phyloP scores from a whole-genome alignment of 2,113 vertebrate genomes.

The Microtus montanus region DNA sequence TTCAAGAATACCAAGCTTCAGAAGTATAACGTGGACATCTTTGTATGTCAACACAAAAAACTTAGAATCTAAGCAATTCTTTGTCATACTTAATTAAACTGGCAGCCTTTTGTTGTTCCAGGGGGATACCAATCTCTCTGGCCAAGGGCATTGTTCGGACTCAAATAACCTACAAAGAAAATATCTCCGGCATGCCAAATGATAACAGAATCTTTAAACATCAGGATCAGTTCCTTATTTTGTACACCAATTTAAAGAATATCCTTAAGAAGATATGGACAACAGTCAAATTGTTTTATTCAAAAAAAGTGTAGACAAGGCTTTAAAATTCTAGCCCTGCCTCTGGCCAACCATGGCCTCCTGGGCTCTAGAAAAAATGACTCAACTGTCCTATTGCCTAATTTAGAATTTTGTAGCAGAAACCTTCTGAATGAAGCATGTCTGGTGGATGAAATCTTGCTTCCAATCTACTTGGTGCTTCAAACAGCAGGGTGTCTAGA shows the following conservation, averaged over 20 bases:
- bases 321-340: conserved; percentile 4
- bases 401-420: conserved; percentile 22
- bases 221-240: neutral
- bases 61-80: neutral
- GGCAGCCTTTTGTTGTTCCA: neutral
- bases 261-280: neutral
- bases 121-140: neutral
- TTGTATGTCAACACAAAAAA: neutral
- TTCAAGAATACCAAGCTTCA: neutral
- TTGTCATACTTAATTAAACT: neutral
- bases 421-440: conserved; percentile 69
- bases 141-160: neutral
- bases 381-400: conserved; percentile 44
- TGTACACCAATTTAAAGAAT: neutral
- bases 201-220: neutral
- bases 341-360: conserved; percentile 13
- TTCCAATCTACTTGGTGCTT: conserved; percentile 60
- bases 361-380: conserved; percentile 59
- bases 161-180: neutral
- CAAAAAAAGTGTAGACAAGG: neutral
- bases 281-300: neutral
- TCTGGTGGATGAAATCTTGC: conserved; percentile 54
- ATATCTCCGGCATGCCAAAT: neutral
- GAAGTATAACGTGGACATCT: neutral
- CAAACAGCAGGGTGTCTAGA: conserved; percentile 71